Evolutionary conservation across 2,888 invertebrate genomes (phyloP).

Genomic region (Eudemis profundana): DNA sequence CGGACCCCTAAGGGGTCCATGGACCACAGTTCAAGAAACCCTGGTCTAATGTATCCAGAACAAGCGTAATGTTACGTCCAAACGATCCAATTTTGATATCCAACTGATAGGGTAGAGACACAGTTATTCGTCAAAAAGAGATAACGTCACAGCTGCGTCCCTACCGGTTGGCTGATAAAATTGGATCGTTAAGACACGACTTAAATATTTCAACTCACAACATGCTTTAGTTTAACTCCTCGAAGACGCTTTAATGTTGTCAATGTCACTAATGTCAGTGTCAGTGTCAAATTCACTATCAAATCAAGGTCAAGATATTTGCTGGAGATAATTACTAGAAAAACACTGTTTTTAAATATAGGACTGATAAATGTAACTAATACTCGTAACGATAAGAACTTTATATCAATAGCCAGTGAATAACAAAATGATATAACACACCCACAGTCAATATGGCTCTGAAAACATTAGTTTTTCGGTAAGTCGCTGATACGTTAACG

Average conservation of each 20-base stretch:
- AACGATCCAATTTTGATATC: too few species aligned
- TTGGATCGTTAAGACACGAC: too few species aligned
- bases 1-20: too few species aligned
- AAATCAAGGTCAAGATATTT: conserved; percentile 35
- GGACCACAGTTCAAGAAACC: too few species aligned
- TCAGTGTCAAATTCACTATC: conserved; percentile 24
- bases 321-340: conserved; percentile 1
- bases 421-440: conserved; percentile 31
- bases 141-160: too few species aligned
- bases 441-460: conserved; percentile 35
- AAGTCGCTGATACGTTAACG: conserved; percentile 9
- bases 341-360: conserved; percentile 21
- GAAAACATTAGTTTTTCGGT: conserved; percentile 36
- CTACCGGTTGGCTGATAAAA: too few species aligned
- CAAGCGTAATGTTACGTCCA: too few species aligned
- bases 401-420: not conserved
- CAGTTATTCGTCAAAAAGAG: too few species aligned
- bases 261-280: not conserved
- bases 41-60: too few species aligned
- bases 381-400: conserved; percentile 24
- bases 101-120: too few species aligned
- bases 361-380: conserved; percentile 31
- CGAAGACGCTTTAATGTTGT: conserved; percentile 1
- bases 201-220: too few species aligned
- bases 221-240: not conserved